Evolutionary conservation across 2,888 invertebrate genomes (phyloP), one percentile per base, ranked within the genome.

Genomic region (Yponomeuta malinellus): DNA sequence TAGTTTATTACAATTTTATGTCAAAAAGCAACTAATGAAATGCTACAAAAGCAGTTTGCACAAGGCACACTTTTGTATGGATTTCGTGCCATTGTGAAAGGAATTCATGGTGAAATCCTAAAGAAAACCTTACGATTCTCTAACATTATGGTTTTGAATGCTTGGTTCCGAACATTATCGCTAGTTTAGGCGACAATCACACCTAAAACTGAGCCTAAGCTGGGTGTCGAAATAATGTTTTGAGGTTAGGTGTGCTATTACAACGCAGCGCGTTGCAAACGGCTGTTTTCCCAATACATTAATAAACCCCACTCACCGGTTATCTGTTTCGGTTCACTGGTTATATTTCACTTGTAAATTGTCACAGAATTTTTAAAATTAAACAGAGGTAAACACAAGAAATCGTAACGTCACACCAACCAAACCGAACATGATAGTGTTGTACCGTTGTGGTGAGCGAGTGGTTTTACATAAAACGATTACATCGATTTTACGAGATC

Each of bases 281-380:
- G 52, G 15, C 52, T 12, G 52, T 59, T 59, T 59, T 5, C 52
- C 2, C 12, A 67, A n/a, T 67, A 67, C 8, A 29, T 68, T 5
- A 31, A 31, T 48, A 12, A 31, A 68, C 12, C 10, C 5, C 31
- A 59, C 68, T 68, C 68, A 68, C 68, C 52, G 12, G 0, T 48
- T 12, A 23, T 29, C 29, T 29, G 48, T 68, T 52, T 68, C 29
- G 31, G 68, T 37, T 59, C 68, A 29, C 80, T 78, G 76, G 77
- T 76, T 78, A 78, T 82, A 81, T 78, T 78, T 78, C 88, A 90
- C 89, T 88, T 85, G 85, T 87, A 89, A 89, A 89, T 87, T 89
- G 88, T 75, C 89, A 89, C 89, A 75, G 81, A 85, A 82, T 86
- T 86, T 86, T 85, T 79, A 0, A 83, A 87, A 85, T 83, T 81